Percentiles rank a stretch among this genome's conserved stretches.
Evolutionary conservation across 2,888 invertebrate genomes (phyloP).

Genomic region (Diaperis boleti): DNA sequence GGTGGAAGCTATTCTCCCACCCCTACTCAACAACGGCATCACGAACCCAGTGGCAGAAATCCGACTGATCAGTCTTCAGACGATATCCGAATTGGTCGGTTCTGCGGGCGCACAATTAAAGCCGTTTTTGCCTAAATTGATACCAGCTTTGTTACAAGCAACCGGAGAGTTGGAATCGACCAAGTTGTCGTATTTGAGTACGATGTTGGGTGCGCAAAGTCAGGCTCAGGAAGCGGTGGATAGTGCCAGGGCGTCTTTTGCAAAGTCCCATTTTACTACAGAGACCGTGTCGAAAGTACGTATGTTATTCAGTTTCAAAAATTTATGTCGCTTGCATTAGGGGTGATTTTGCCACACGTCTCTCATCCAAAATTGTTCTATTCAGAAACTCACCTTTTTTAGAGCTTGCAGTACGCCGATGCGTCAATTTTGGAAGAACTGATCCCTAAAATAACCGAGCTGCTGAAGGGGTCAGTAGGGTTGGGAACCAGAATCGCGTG

Average conservation of each 20-base stretch:
- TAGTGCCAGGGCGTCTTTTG: constrained; percentile 82
- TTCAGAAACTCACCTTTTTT: too few species aligned
- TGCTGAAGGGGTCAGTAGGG: constrained; percentile 83
- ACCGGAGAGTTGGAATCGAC: constrained; percentile 89
- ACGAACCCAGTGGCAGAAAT: constrained; percentile 84
- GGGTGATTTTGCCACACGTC: too few species aligned
- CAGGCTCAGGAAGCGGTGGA: constrained; percentile 84
- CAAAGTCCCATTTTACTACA: constrained; percentile 88
- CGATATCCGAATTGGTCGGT: constrained; percentile 87
- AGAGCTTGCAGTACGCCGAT: constrained; percentile 81
- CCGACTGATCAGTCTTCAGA: constrained; percentile 83
- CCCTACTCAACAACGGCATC: constrained; percentile 84
- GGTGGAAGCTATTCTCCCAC: constrained; percentile 81
- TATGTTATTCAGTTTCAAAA: background rate
- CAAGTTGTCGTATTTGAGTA: constrained; percentile 84
- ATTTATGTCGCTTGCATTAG: background rate
- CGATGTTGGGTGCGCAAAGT: constrained; percentile 75
- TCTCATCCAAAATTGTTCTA: too few species aligned
- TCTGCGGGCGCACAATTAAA: constrained; percentile 83
- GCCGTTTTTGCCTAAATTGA: constrained; percentile 83
- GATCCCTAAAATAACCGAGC: constrained; percentile 84
- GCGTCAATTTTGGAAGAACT: constrained; percentile 81
- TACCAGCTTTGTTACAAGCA: constrained; percentile 87
- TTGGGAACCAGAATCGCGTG: constrained; percentile 88
- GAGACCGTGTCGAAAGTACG: constrained; percentile 85